Evolutionary conservation across 2,797 vertebrate genomes (phyloP), one percentile per base, ranked within the genome.

Genomic region (Nyctalus aviator): DNA sequence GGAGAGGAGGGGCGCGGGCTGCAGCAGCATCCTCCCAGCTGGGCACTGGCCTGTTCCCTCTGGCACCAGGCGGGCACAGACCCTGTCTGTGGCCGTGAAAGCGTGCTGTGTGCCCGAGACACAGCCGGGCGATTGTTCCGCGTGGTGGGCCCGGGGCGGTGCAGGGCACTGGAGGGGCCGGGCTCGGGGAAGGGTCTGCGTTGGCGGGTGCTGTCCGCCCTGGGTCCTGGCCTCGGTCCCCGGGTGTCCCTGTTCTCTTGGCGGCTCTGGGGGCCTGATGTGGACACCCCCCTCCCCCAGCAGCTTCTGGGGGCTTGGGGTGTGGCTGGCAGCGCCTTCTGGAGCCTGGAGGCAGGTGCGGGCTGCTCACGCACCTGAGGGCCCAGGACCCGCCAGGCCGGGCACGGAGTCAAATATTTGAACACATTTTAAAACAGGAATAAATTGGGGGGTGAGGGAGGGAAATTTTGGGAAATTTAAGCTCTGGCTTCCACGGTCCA

Each of bases 1-100:
- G 0, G 20, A 44, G 46, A 20, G 9, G 9, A 10, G 30, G n/a
- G 18, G 30, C 46, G 18, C 32, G 0, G 41, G n/a, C 25, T 1
- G 6, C 8, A 17, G 76, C 41, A 27, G 89, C 77, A 10, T 21
- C 84, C 53, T 69, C 84, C 93, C 93, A 64, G 93, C 93, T 53
- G 93, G 84, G 88, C 73, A 4, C 92, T 85, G 87, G 81, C 64
- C 92, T 68, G 93, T 44, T 64, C 88, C 82, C 82, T 90, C 75
- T 85, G 93, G 87, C 84, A 15, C 89, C 84, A 46, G 93, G 89
- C 71, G 11, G 90, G 84, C 84, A 94, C 89, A 84, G 89, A 53
- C 50, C 35, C 89, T 12, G 84, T 37, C 75, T 94, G 87, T 94
- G 71, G 90, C 77, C 93, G 17, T 88, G 89, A 91, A 88, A 87